Percentiles rank a stretch among this genome's conserved stretches.
These are phyloP conservation scores for Monopis laevigella DNA, from an alignment of 2,888 invertebrate species.

Conservation along the genomic window DNA sequence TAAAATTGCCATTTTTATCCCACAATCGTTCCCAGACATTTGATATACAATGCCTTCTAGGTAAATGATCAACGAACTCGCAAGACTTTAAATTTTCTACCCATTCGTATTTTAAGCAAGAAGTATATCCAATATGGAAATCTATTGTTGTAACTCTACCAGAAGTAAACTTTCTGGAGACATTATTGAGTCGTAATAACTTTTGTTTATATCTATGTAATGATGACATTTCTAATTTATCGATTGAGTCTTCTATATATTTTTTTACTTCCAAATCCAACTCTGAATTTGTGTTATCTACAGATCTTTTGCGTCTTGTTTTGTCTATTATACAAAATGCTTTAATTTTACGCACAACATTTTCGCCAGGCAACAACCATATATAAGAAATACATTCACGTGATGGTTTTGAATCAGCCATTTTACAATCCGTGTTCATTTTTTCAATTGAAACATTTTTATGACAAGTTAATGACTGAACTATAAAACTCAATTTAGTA, in stretches of 20 bases:
- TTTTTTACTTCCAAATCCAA: constrained; percentile 34
- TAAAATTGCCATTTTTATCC: constrained; percentile 36
- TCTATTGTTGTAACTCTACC: constrained; percentile 44
- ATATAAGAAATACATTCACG: constrained; percentile 34
- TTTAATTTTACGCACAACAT: constrained; percentile 27
- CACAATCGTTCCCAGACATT: constrained; percentile 42
- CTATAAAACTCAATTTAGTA: constrained; percentile 32
- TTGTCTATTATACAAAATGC: background rate
- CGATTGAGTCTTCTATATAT: constrained; percentile 35
- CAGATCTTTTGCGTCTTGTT: constrained; percentile 23
- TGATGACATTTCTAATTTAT: constrained; percentile 45
- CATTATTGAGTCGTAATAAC: constrained; percentile 39
- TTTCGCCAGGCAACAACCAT: constrained; percentile 32
- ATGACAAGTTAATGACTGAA: constrained; percentile 38
- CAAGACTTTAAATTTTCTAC: constrained; percentile 41
- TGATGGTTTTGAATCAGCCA: constrained; percentile 21
- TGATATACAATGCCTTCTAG: constrained; percentile 44
- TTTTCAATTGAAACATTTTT: constrained; percentile 24
- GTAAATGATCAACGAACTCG: constrained; percentile 42
- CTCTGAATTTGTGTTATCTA: constrained; percentile 25
- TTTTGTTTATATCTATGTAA: constrained; percentile 43
- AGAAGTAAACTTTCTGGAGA: constrained; percentile 38
- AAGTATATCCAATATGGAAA: constrained; percentile 51
- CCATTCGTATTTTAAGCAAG: constrained; percentile 50
- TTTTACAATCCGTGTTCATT: background rate